Evolutionary conservation across 2,888 invertebrate genomes (phyloP).

Genomic region (Pegoplata infirma): DNA sequence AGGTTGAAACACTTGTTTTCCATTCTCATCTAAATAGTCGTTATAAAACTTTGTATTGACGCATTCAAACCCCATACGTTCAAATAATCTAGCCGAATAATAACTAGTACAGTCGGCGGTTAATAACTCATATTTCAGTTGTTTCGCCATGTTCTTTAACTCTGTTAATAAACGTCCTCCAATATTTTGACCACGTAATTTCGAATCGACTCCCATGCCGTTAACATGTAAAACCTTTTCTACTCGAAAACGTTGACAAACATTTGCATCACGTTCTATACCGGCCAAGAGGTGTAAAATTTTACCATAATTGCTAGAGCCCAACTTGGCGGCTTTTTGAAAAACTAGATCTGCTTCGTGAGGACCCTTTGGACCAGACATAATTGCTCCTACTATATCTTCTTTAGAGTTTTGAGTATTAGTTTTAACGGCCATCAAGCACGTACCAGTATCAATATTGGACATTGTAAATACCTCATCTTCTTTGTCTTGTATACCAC

Average conservation of each 20-base stretch:
- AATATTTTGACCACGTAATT: constrained; percentile 69
- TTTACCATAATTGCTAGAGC: constrained; percentile 71
- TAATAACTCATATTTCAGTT: constrained; percentile 68
- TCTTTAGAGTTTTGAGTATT: background rate
- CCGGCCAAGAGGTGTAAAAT: constrained; percentile 68
- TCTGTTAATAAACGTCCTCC: constrained; percentile 69
- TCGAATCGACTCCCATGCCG: constrained; percentile 69
- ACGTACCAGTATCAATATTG: constrained; percentile 68
- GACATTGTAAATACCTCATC: constrained; percentile 71
- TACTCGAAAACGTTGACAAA: constrained; percentile 68
- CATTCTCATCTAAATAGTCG: constrained; percentile 68
- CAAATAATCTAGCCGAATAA: constrained; percentile 71
- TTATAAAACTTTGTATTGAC: constrained; percentile 68
- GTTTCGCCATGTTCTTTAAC: constrained; percentile 64
- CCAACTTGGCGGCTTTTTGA: constrained; percentile 64
- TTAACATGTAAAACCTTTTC: constrained; percentile 71
- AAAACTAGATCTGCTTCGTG: constrained; percentile 67
- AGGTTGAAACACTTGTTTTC: constrained; percentile 69
- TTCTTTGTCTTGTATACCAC: constrained; percentile 68
- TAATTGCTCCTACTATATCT: constrained; percentile 69
- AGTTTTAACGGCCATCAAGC: constrained; percentile 66
- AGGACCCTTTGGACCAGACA: constrained; percentile 71
- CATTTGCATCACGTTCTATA: constrained; percentile 70
- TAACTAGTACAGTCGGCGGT: constrained; percentile 73
- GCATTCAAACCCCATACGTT: constrained; percentile 69